Conservation (phyloP, 2,888 invertebrate species). For the Taphrorychus bicolor region DNA sequence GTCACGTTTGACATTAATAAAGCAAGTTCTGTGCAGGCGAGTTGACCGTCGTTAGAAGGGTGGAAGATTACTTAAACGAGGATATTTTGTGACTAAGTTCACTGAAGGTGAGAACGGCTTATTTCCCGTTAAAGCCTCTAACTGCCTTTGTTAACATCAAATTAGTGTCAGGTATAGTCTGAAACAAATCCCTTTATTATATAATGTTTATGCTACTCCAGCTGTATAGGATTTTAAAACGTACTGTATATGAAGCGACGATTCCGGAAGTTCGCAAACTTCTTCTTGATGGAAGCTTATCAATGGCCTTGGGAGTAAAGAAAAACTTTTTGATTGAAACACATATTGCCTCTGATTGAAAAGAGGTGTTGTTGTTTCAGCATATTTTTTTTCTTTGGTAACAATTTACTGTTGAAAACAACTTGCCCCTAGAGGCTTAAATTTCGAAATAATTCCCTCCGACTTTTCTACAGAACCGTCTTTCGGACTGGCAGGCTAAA, state of each 20-base stretch:
- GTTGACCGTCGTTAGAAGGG: slow-evolving; percentile 27
- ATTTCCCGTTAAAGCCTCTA: slow-evolving; percentile 12
- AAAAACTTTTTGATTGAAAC: slow-evolving; percentile 6
- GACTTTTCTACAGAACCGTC: slow-evolving; percentile 10
- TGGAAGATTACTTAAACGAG: slow-evolving; percentile 20
- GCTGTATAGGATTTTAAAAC: neutral
- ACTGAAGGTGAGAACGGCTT: slow-evolving; percentile 20
- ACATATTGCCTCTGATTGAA: slow-evolving; percentile 3
- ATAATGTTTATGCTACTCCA: neutral
- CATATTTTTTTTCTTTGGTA: neutral
- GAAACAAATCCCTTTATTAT: slow-evolving; percentile 4
- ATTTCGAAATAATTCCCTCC: slow-evolving; percentile 13
- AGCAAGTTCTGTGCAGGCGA: slow-evolving; percentile 18
- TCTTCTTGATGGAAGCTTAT: slow-evolving; percentile 4
- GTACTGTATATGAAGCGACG: neutral
- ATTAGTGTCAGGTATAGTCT: slow-evolving; percentile 10
- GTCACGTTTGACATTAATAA: slow-evolving; percentile 32
- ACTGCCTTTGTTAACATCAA: slow-evolving; percentile 18
- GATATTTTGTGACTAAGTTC: slow-evolving; percentile 26
- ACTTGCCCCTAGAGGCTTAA: neutral
- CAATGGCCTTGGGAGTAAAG: neutral
- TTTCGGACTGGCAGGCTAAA: slow-evolving; percentile 10
- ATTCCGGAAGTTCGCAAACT: neutral
- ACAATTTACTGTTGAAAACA: neutral
- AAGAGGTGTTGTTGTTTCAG: slow-evolving; percentile 2